A percentile compares a stretch with the other conserved stretches of the same genome.
These are phyloP conservation scores for Hyles lineata DNA, from an alignment of 2,888 invertebrate genomes.

Conservation along the genomic window DNA sequence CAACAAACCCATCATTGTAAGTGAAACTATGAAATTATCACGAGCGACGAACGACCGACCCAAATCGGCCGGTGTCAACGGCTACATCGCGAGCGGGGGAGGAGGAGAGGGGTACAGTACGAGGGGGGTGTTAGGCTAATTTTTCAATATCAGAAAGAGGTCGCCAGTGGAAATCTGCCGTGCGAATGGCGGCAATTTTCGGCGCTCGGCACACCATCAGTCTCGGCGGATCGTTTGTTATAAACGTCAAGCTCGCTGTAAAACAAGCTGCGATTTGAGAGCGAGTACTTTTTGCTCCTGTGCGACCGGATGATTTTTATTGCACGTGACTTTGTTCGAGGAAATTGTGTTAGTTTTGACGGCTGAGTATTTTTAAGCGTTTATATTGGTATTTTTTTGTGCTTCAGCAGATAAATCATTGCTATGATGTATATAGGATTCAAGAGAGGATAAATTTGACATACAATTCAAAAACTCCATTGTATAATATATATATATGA, in stretches of 20 bases:
- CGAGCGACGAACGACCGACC: not conserved
- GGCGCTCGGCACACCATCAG: constrained; percentile 9
- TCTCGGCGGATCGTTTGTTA: constrained; percentile 15
- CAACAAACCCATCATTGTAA: not conserved
- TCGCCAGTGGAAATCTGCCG: constrained; percentile 11
- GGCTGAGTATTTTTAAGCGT: too few relatives aligned
- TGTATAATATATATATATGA: too few relatives aligned
- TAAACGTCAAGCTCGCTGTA: constrained; percentile 10
- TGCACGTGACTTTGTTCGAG: not conserved
- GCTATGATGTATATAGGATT: too few relatives aligned
- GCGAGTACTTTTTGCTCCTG: not conserved
- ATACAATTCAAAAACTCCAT: too few relatives aligned
- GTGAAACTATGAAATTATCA: constrained; percentile 1
- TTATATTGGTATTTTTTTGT: too few relatives aligned
- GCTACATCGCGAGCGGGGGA: not conserved
- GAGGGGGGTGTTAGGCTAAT: not conserved
- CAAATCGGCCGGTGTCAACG: constrained; percentile 19
- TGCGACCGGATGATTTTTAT: not conserved
- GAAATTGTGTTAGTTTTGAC: not conserved
- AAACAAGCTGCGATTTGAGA: not conserved
- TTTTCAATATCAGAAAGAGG: constrained; percentile 24
- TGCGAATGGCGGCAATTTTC: constrained; percentile 9
- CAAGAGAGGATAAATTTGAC: too few relatives aligned
- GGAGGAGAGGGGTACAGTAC: not conserved
- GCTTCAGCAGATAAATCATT: too few relatives aligned